Percentiles rank a stretch among this genome's conserved stretches.
These are phyloP conservation scores for Megathymus violae DNA, from an alignment of 1,140 invertebrate species.

Conservation along the genomic window DNA sequence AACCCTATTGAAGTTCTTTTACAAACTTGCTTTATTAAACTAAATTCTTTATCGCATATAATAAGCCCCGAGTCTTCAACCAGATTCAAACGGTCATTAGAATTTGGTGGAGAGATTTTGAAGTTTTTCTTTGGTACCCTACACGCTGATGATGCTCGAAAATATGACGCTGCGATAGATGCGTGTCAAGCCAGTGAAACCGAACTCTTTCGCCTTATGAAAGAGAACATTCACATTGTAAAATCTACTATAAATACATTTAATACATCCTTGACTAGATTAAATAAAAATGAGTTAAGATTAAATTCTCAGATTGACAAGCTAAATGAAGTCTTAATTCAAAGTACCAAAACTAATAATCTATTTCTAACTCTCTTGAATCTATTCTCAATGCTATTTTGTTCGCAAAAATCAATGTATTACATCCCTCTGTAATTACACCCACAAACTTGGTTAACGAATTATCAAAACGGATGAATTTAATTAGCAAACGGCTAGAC, in stretches of 20 bases:
- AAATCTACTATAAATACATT: conserved; percentile 36
- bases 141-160: conserved; percentile 38
- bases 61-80: conserved; percentile 13
- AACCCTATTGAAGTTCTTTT: conserved; percentile 10
- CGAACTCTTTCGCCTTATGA: conserved; percentile 33
- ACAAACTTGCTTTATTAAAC: neutral
- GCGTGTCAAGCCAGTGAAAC: conserved; percentile 27
- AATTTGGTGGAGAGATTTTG: conserved; percentile 39
- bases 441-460: conserved; percentile 35
- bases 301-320: conserved; percentile 35
- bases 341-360: neutral
- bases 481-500: conserved; percentile 35
- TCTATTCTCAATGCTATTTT: conserved; percentile 37
- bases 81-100: conserved; percentile 29
- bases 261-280: conserved; percentile 22
- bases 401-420: conserved; percentile 39
- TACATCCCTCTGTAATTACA: conserved; percentile 44
- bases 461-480: conserved; percentile 31
- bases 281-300: conserved; percentile 35
- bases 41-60: conserved; percentile 37
- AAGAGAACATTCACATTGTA: conserved; percentile 24
- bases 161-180: conserved; percentile 39
- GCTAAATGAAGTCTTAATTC: conserved; percentile 18
- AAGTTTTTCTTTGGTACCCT: conserved; percentile 43
- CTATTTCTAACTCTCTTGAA: conserved; percentile 26